Evolutionary conservation across 1,140 invertebrate genomes (phyloP), one percentile per base, ranked within the genome.

Genomic region (Lycorma delicatula): DNA sequence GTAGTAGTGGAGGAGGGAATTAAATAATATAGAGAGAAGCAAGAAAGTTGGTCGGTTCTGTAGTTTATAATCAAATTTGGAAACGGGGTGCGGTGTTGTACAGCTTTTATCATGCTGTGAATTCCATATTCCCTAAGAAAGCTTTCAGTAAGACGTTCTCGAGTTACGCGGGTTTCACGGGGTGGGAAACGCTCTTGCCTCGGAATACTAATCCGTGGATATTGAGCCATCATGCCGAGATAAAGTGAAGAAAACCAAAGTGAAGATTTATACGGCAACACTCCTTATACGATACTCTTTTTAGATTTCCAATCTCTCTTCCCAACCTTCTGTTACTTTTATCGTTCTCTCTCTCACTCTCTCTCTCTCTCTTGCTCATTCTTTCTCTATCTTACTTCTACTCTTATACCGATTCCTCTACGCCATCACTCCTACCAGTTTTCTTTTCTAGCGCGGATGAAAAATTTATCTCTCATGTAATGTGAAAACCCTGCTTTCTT

Each of bases 91-190:
- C n/a, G n/a, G n/a, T n/a, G n/a, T n/a, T n/a, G n/a, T n/a, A n/a
- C 36, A 41, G 36, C 36, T 41, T 41, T 41, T 41, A 41, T 41
- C 36, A 41, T 20, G n/a, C 36, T 41, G 36, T 41, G 36, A 41
- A 41, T 41, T 41, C 36, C 36, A 41, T 41, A 41, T 41, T 41
- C 36, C 3, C 36, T 20, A 41, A 41, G 36, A 41, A 41, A 41
- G 36, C 36, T 41, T 41, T 41, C 36, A 41, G 36, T 41, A 41
- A 41, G 36, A 41, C 36, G 36, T 41, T 41, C 36, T 41, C 36
- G 20, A 41, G 36, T 41, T 41, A 41, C 36, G 20, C 36, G 36
- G 36, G 36, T 13, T 41, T 13, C 36, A 41, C 3, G 12, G n/a
- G n/a, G 36, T 41, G 36, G 20, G 36, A 20, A 16, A 41, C 20